A percentile compares a stretch with the other conserved stretches of the same genome.
Conservation (phyloP, 2,113 vertebrate species). For the Motacilla alba region DNA sequence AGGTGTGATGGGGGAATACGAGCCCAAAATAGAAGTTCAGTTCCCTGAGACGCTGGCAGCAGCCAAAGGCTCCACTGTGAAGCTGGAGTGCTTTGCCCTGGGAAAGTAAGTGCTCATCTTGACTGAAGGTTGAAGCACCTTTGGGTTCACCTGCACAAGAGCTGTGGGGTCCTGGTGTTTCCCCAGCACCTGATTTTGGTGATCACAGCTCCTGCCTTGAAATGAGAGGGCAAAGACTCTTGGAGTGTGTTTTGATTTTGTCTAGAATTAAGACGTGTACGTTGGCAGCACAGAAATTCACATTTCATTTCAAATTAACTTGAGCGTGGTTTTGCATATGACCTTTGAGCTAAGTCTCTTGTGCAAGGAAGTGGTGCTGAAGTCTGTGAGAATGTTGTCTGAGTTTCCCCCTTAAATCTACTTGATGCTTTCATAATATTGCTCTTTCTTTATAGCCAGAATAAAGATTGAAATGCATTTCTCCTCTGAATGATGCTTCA, state of each 20-base stretch:
- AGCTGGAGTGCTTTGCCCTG: slow-evolving; percentile 92
- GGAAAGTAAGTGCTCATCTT: slow-evolving; percentile 88
- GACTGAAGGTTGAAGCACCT: rapidly evolving
- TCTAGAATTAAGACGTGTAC: not conserved
- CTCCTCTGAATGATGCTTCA: not conserved
- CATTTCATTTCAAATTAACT: not conserved
- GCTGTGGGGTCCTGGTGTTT: not conserved
- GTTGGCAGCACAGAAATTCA: not conserved
- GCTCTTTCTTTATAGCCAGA: not conserved
- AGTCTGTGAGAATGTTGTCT: not conserved
- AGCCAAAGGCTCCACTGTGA: slow-evolving; percentile 89
- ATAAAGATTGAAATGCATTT: not conserved
- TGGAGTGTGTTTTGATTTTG: not conserved
- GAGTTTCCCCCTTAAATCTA: not conserved
- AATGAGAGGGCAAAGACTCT: not conserved
- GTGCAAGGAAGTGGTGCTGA: not conserved
- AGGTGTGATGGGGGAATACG: slow-evolving; percentile 98
- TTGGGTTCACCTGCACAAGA: not conserved
- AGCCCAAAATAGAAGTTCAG: slow-evolving; percentile 98
- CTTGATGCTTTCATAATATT: slow-evolving; percentile 2
- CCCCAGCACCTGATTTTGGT: not conserved
- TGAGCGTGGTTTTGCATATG: not conserved
- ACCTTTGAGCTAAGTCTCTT: not conserved
- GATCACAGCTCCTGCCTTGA: not conserved
- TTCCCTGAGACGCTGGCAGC: slow-evolving; percentile 90